phyloP scores from a whole-genome alignment of 2,797 vertebrate genomes.

The Pitangus sulphuratus region DNA sequence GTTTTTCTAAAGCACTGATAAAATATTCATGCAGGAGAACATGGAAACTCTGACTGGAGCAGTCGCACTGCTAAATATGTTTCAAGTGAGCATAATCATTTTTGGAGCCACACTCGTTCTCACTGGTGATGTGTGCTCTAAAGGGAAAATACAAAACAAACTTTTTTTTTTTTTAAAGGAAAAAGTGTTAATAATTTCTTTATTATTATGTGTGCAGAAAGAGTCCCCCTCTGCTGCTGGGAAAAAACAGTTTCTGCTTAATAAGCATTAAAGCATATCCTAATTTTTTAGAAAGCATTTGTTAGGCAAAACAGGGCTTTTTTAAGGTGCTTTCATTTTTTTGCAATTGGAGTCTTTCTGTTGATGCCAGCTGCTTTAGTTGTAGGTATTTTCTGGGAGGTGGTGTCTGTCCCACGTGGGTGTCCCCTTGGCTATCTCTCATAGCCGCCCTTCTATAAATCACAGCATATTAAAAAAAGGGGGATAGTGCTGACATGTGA shows the following conservation, averaged over 20 bases:
- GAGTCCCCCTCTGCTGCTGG: neutral
- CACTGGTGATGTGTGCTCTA: neutral
- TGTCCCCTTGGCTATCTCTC: constrained; percentile 50
- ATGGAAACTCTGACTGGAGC: neutral
- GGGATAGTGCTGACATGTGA: constrained; percentile 67
- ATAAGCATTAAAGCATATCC: neutral
- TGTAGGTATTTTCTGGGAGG: constrained; percentile 8
- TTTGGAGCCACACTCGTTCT: neutral
- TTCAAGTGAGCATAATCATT: neutral
- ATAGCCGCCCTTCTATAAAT: constrained; percentile 41
- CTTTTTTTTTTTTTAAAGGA: neutral
- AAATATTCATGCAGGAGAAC: neutral
- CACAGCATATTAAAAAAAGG: constrained; percentile 51
- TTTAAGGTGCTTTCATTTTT: neutral
- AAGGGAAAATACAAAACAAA: neutral
- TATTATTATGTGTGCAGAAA: neutral
- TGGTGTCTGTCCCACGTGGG: constrained; percentile 48
- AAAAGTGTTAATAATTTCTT: neutral
- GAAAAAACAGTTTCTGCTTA: constrained; percentile 22
- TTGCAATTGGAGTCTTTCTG: constrained; percentile 22
- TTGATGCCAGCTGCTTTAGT: constrained; percentile 24
- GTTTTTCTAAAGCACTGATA: constrained; percentile 21
- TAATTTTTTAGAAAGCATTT: constrained; percentile 57
- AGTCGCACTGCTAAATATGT: neutral
- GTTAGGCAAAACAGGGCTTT: constrained; percentile 60